Conservation (phyloP, 2,888 invertebrate species). For the Lasioglossum pauxillum region DNA sequence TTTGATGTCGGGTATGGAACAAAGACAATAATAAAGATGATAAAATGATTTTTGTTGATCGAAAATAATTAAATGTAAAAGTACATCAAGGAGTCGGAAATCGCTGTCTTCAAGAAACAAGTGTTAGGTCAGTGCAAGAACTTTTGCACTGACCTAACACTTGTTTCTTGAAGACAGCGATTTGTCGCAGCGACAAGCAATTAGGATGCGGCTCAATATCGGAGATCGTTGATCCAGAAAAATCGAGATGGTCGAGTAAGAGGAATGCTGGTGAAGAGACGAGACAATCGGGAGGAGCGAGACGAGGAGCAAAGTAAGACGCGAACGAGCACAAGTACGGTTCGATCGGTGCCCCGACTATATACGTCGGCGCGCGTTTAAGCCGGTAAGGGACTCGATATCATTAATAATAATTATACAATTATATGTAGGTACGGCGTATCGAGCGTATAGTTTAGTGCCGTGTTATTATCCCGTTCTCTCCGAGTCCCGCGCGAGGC, state of each 20-base stretch:
- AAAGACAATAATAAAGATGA: too few relatives aligned
- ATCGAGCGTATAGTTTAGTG: conserved; percentile 84
- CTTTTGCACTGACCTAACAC: too few relatives aligned
- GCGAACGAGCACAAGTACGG: conserved; percentile 53
- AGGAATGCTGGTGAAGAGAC: background rate
- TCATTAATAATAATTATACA: conserved; percentile 85
- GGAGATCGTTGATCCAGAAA: background rate
- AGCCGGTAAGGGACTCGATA: conserved; percentile 82
- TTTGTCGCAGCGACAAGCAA: background rate
- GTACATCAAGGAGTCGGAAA: too few relatives aligned
- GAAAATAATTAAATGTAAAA: too few relatives aligned
- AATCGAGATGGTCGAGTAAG: background rate
- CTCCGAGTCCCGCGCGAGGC: conserved; percentile 75
- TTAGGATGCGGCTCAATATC: background rate
- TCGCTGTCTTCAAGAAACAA: too few relatives aligned
- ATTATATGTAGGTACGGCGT: conserved; percentile 83
- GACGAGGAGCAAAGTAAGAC: conserved; percentile 64
- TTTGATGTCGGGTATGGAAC: too few relatives aligned
- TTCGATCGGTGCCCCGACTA: conserved; percentile 52
- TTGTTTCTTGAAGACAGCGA: background rate
- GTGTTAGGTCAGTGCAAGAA: too few relatives aligned
- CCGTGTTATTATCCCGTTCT: conserved; percentile 83
- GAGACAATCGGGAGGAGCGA: background rate
- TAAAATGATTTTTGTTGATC: too few relatives aligned
- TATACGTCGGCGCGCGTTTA: conserved; percentile 78